Conservation (phyloP, 2,888 invertebrate species). For the Plebejus melissa region DNA sequence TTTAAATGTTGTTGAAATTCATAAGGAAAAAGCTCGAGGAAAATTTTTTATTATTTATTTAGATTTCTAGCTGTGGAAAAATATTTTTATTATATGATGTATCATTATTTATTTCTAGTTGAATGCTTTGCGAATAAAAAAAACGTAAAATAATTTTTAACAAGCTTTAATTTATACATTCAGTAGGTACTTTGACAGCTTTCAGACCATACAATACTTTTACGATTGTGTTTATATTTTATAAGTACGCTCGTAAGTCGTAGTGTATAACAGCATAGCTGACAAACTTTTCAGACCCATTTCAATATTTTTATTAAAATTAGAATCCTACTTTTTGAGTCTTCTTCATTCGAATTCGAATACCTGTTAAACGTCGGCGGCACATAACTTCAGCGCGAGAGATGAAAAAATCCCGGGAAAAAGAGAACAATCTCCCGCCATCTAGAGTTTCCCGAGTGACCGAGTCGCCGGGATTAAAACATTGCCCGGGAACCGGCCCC, state of each 20-base stretch:
- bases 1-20: not conserved
- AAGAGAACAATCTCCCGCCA: conserved; percentile 41
- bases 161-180: too few relatives aligned
- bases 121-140: not conserved
- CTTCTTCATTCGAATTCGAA: conserved; percentile 34
- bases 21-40: not conserved
- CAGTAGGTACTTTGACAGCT: not conserved
- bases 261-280: too few relatives aligned
- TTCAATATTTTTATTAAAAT: too few relatives aligned
- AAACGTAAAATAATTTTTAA: not conserved
- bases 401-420: conserved; percentile 39
- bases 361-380: conserved; percentile 52
- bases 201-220: too few relatives aligned
- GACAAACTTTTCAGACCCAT: too few relatives aligned
- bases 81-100: not conserved
- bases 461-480: conserved; percentile 66
- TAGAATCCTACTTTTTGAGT: not conserved
- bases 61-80: not conserved
- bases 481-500: conserved; percentile 44
- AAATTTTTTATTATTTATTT: not conserved
- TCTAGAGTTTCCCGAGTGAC: conserved; percentile 55
- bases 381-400: conserved; percentile 49
- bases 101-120: not conserved
- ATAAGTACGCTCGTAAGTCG: not conserved
- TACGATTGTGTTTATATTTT: not conserved